Evolutionary conservation across 35 echinoderm and acorn worm species (phyloP), one percentile per base, ranked within the genome.

Genomic region (Ophioderma brevispina): DNA sequence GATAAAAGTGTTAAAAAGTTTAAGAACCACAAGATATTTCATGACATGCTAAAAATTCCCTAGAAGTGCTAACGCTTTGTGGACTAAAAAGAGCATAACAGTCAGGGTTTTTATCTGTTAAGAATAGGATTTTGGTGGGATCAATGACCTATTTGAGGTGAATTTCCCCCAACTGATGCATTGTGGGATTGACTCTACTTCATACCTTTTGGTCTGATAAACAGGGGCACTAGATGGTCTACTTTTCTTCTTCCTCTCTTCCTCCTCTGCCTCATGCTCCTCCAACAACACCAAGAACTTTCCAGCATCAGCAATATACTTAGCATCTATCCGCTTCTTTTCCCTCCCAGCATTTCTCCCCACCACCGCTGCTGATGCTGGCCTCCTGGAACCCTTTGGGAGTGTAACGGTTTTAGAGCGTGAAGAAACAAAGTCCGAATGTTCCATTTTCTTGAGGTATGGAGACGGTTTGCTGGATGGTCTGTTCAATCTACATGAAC

Each of bases 141-240:
- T n/a, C n/a, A n/a, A n/a, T n/a, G n/a, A n/a, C n/a, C n/a, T n/a
- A n/a, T n/a, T n/a, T n/a, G n/a, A n/a, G n/a, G n/a, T n/a, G n/a
- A n/a, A n/a, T n/a, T n/a, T n/a, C n/a, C n/a, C n/a, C n/a, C n/a
- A n/a, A n/a, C n/a, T n/a, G n/a, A n/a, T n/a, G n/a, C n/a, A n/a
- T n/a, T n/a, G n/a, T n/a, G n/a, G n/a, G n/a, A n/a, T n/a, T n/a
- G n/a, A n/a, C 39, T 41, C 18, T 25, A 82, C 35, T 82, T 49
- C 28, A 25, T 28, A 87, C 85, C 70, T 64, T 70, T 87, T 94
- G 33, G 86, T 77, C 78, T 89, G 86, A 78, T 93, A 97, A 8
- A 92, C 89, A 56, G 96, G 96, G n/a, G 96, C 96, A 79, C 96
- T 98, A 1, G 33, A 64, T 77, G 96, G 96, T 86, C 96, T 80